Base-by-base conservation (phyloP, 2,888 invertebrate genomes). In the Pandemis cinnamomeana region DNA sequence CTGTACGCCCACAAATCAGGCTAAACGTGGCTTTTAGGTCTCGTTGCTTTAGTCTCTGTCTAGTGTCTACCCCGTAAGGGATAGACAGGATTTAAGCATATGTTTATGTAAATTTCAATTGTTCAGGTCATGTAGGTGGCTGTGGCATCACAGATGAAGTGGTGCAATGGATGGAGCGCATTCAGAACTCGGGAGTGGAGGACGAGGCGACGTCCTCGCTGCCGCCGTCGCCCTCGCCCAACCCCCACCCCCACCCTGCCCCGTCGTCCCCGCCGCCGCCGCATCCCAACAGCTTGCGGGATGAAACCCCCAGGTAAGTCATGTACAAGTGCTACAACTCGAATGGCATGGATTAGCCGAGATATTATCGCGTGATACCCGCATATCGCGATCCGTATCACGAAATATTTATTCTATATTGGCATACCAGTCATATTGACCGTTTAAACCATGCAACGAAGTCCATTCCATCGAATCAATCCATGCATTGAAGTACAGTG, bases 141-240 rank as follows among this genome's bases (percentile, higher is more conserved):
- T 98, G 98, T 87, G 98, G 98, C 71, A 96, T 98, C 81, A 98
- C 96, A 61, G 98, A 98, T 80, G 97, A 98, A 80, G 96, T 97
- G 78, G 96, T 96, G 79, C 96, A 97, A 84, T 98, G 98, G 98
- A 99, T 99, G 99, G 97, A 98, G 83, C 95, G 95, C 81, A 96
- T 99, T 80, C 98, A 98, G 89, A 96, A 96, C 93, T 96, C 97
- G 3, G 97, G 95, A 13, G 95, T 95, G 58, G 96, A 96, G 77
- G 95, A 96, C 61, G 95, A 95, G 63, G 87, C 87, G 42, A 85
- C 86, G 11, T 82, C 89, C 7, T 86, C 91, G 27, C 79, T 89
- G 2, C 79, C 89, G 3, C 83, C 88, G 1, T 80, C 86, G 27
- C 81, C 86, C 2, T 80, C 88, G 0, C 81, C 89, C 10, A 75